phyloP scores from a whole-genome alignment of 1,140 invertebrate genomes.

The Lerema accius region DNA sequence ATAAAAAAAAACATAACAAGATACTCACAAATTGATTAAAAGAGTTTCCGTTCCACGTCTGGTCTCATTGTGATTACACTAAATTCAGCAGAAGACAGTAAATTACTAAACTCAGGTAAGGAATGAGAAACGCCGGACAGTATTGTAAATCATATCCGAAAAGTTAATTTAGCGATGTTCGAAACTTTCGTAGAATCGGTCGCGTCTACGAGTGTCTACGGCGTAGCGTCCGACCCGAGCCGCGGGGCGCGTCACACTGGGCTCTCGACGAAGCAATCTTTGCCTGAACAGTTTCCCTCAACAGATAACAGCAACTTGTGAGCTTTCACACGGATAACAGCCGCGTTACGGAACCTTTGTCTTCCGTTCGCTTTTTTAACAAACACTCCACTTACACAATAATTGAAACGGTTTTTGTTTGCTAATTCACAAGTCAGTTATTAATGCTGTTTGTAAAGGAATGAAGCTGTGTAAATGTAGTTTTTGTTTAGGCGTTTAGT shows the following conservation, averaged over 20 bases:
- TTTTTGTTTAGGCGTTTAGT: no score
- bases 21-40: slow-evolving; percentile 28
- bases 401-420: slow-evolving; percentile 28
- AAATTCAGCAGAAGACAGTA: background rate
- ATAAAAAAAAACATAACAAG: background rate
- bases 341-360: slow-evolving; percentile 62
- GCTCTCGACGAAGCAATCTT: slow-evolving; percentile 77
- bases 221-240: slow-evolving; percentile 66
- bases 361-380: slow-evolving; percentile 52
- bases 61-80: slow-evolving; percentile 18
- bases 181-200: slow-evolving; percentile 53
- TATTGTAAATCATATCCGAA: slow-evolving; percentile 31
- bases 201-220: slow-evolving; percentile 52
- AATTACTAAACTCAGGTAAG: slow-evolving; percentile 17
- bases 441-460: background rate
- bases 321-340: slow-evolving; percentile 71
- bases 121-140: slow-evolving; percentile 4
- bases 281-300: slow-evolving; percentile 65
- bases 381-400: slow-evolving; percentile 31
- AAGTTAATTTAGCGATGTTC: slow-evolving; percentile 30
- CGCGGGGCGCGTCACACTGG: slow-evolving; percentile 72
- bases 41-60: slow-evolving; percentile 20
- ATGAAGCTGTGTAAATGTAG: background rate
- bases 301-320: slow-evolving; percentile 75
- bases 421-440: slow-evolving; percentile 8